Base-by-base conservation (phyloP, 2,113 vertebrate genomes). In the Prunella himalayana region DNA sequence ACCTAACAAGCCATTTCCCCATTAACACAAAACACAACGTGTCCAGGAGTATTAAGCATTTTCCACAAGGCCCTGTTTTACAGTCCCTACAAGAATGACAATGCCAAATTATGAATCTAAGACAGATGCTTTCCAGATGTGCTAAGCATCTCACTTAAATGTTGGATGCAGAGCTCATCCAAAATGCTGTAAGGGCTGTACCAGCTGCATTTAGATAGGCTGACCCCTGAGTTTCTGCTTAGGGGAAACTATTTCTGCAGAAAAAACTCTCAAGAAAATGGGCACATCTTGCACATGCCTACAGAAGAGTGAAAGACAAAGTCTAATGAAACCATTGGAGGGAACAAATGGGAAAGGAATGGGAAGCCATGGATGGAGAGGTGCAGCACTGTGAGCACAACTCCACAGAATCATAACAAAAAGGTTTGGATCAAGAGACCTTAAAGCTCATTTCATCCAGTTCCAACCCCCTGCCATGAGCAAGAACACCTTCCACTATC, bases 71-170 rank as follows among this genome's bases (percentile, higher is more conserved):
- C 25, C 53, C 53, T 15, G 18, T 87, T 86, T 39, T 61, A 47
- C 23, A 44, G 33, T 2, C 30, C 24, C n/a, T 77, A 33, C 25
- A 25, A 49, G 60, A 82, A 78, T 15, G 64, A 54, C 39, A 47
- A 35, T 37, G 45, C 24, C 42, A 37, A 51, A 45, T 42, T 31
- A 77, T 0, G 2, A 65, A 50, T 24, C 18, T 2, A 9, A 81
- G 63, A 76, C 82, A 88, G 90, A 88, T 63, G 79, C 51, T 47
- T 59, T 82, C 93, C 96, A 96, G 93, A 90, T 80, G 87, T 54
- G 78, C 66, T 24, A 25, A 82, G 56, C 45, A 50, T 12, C 70
- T 72, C 66, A 16, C 8, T 1, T 30, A 30, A 25, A 39, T 2
- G 4, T 1, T 25, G 30, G n/a, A 42, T 44, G 45, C 1, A 3